Conservation (phyloP, 2,797 vertebrate genomes). For the Glyptemys insculpta region DNA sequence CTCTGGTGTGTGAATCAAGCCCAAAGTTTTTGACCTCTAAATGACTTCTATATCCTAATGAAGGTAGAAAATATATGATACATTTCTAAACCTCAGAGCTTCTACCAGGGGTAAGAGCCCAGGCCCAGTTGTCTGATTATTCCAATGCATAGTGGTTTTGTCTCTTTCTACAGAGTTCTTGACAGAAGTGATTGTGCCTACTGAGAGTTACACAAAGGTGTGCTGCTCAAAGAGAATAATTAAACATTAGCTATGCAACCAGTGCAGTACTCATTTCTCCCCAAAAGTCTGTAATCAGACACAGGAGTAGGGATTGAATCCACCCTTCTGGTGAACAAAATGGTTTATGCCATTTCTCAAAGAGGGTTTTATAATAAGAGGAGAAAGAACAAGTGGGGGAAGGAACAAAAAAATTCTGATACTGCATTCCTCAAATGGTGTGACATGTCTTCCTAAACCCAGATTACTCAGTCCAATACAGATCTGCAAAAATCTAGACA, state of each 20-base stretch:
- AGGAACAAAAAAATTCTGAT: not conserved
- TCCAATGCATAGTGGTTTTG: not conserved
- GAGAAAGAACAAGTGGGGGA: not conserved
- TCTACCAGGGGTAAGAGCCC: not conserved
- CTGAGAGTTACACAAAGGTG: not conserved
- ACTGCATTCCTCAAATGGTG: not conserved
- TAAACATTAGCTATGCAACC: not conserved
- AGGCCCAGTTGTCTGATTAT: not conserved
- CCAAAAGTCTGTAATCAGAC: not conserved
- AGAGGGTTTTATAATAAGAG: not conserved
- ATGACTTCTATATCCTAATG: not conserved
- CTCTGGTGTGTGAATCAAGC: not conserved
- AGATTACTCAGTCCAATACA: conserved; percentile 39
- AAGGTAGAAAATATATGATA: not conserved
- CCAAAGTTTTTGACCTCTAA: not conserved
- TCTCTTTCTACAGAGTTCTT: not conserved
- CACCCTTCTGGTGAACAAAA: not conserved
- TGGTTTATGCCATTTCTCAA: not conserved
- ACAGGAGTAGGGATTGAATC: not conserved
- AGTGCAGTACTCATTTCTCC: not conserved
- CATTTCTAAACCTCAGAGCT: not conserved
- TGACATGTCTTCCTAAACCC: conserved; percentile 41
- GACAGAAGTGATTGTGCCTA: not conserved
- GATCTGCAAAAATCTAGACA: not conserved
- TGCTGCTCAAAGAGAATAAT: not conserved